Base-by-base conservation (phyloP, 2,113 vertebrate genomes). In the Chloropsis hardwickii region DNA sequence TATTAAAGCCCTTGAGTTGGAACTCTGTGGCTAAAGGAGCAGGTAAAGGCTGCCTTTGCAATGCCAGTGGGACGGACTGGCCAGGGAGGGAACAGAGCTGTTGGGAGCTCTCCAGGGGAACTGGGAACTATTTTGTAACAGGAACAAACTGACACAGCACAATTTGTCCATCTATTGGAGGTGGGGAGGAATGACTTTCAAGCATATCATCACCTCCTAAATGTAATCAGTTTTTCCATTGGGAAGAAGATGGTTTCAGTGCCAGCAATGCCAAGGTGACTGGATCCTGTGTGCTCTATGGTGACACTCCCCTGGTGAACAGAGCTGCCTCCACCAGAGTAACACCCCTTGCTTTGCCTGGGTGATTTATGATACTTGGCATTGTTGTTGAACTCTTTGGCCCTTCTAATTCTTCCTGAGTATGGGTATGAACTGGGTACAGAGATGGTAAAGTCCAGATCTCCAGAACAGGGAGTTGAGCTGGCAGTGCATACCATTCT, bases 401-500 rank as follows among this genome's bases (percentile, higher is more conserved):
- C 17, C 25, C 45, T 42, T 79, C 27, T 74, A 19, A 64, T 64
- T 57, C 44, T 94, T 71, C 53, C 50, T 70, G 44, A 31, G 29
- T n/a, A 8, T 6, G 28, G 33, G 5, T 42, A 29, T 3, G 8
- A 81, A 8, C 56, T 31, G 60, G 40, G 31, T 60, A 25, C 28
- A 40, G 79, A 37, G 50, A 53, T 31, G 33, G 21, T 72, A 0
- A 82, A 22, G 33, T 44, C 31, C 40, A 4, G 9, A 9, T 65
- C 37, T 69, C 37, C 76, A 40, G 76, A 72, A 48, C n/a, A 35
- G 45, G 31, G 13, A 57, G 23, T 5, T 70, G 80, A 58, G 50
- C 35, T 42, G 69, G 27, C 60, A 78, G 39, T 2, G 0, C 19
- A 5, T 10, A 3, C 45, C 2, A 2, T 33, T 1, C 0, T 37